Percentiles rank a stretch among this genome's conserved stretches.
Conservation (phyloP, 2,888 invertebrate genomes). For the Trichogramma evanescens region DNA sequence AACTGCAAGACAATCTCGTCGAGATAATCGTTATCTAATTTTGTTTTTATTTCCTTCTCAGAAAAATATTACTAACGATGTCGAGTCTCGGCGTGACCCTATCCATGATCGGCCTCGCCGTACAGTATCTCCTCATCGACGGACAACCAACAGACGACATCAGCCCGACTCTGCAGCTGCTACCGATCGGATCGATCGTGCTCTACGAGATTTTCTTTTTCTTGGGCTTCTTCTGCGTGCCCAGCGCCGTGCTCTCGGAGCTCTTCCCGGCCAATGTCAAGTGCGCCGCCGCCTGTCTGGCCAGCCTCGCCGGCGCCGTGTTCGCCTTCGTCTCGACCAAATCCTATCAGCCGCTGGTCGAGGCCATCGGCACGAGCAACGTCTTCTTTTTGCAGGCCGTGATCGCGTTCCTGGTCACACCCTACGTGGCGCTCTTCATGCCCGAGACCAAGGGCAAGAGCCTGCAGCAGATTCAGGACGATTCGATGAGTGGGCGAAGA, state of each 20-base stretch:
- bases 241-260: conserved; percentile 31
- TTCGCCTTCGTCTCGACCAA: conserved; percentile 30
- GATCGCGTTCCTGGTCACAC: conserved; percentile 16
- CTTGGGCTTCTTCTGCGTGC: conserved; percentile 26
- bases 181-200: not conserved
- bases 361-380: conserved; percentile 25
- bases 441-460: conserved; percentile 36
- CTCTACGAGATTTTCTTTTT: not conserved
- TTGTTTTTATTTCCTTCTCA: not conserved
- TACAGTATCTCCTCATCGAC: not conserved
- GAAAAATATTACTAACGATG: conserved; percentile 27
- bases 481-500: not conserved
- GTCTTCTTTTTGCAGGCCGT: conserved; percentile 30
- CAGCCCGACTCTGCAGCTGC: not conserved
- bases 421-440: conserved; percentile 13
- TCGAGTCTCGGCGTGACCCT: conserved; percentile 30
- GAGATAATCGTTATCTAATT: not conserved
- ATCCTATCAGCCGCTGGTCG: conserved; percentile 29
- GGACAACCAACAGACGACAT: not conserved
- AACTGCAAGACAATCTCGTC: too few relatives aligned
- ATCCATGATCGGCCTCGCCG: conserved; percentile 16
- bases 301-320: conserved; percentile 25
- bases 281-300: conserved; percentile 27
- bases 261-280: conserved; percentile 32
- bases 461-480: conserved; percentile 18